Base-by-base conservation (phyloP, 2,113 vertebrate species). In the Ailurus styani region DNA sequence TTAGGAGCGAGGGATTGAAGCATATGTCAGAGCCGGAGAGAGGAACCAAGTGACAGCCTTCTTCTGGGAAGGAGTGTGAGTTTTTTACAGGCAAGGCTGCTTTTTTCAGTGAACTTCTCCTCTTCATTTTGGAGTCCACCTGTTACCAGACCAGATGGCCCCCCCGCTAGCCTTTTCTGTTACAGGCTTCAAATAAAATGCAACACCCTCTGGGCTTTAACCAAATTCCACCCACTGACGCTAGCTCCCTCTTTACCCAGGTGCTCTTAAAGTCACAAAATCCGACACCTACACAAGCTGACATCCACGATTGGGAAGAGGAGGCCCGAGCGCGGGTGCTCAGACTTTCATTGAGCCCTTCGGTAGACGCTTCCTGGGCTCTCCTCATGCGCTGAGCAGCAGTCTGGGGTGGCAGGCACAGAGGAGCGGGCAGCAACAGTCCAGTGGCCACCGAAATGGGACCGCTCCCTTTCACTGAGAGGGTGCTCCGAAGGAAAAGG, bases 71-170 rank as follows among this genome's bases (percentile, higher is more conserved):
- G 45, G 62, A 79, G 81, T 45, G 87, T 87, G 93, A 96, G 72
- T 9, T 52, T 54, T 83, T 66, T 50, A 34, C 95, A 89, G 42
- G 78, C 91, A 70, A 70, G 86, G 84, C 85, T 90, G 92, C 75
- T 91, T 93, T 77, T 29, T 29, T 20, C 91, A 40, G 90, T 62
- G 87, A 95, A 86, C 96, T 85, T 72, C 89, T 93, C 90, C n/a
- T 85, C 94, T 87, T 95, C 52, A 5, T 81, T 77, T 73, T 62
- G 23, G 40, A 96, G 96, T 92, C 92, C 92, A 97, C 96, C 96
- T 93, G 96, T 54, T 92, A 77, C 73, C 87, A 82, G 93, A n/a
- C 90, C 97, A 97, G 95, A 97, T 97, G 97, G 96, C 78, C 96
- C 83, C 83, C 85, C 85, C 34, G 79, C 94, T 95, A 95, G 95